phyloP scores from a whole-genome alignment of 2,888 invertebrate species.

The Drosophila nigricruria region DNA sequence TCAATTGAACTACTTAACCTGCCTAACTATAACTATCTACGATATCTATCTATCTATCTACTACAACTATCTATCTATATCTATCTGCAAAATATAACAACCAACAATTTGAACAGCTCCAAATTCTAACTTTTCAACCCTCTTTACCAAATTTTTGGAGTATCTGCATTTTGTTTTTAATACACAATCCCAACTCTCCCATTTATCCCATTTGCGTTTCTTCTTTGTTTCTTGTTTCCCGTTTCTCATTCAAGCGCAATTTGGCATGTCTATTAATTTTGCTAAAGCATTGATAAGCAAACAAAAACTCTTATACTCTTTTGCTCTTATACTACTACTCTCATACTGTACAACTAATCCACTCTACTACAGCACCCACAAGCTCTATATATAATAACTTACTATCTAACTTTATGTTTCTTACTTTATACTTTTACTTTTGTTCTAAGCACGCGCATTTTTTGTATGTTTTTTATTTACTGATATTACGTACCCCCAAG shows the following conservation, averaged over 20 bases:
- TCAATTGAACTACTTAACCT: slow-evolving; percentile 42
- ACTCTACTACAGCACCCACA: slow-evolving; percentile 12
- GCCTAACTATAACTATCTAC: slow-evolving; percentile 42
- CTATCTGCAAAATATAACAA: slow-evolving; percentile 19
- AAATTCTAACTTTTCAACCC: slow-evolving; percentile 32
- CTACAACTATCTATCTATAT: slow-evolving; percentile 31
- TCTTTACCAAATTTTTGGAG: neutral
- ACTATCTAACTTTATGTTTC: slow-evolving; percentile 32
- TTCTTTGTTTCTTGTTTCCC: slow-evolving; percentile 23
- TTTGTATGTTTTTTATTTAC: slow-evolving; percentile 32
- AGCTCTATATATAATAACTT: slow-evolving; percentile 1
- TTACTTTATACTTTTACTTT: slow-evolving; percentile 27
- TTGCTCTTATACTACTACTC: neutral
- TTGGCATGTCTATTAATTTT: slow-evolving; percentile 27
- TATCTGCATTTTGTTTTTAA: slow-evolving; percentile 24
- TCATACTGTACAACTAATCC: slow-evolving; percentile 12
- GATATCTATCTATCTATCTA: slow-evolving; percentile 28
- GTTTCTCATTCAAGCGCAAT: slow-evolving; percentile 29
- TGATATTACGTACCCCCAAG: slow-evolving; percentile 33
- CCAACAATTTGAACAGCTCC: slow-evolving; percentile 23
- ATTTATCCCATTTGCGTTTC: slow-evolving; percentile 30
- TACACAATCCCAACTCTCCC: slow-evolving; percentile 5
- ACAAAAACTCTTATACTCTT: slow-evolving; percentile 4
- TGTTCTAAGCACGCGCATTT: slow-evolving; percentile 54
- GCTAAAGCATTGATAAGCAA: slow-evolving; percentile 5